Conservation (phyloP, 2,113 vertebrate genomes). For the Anolis sagrei region DNA sequence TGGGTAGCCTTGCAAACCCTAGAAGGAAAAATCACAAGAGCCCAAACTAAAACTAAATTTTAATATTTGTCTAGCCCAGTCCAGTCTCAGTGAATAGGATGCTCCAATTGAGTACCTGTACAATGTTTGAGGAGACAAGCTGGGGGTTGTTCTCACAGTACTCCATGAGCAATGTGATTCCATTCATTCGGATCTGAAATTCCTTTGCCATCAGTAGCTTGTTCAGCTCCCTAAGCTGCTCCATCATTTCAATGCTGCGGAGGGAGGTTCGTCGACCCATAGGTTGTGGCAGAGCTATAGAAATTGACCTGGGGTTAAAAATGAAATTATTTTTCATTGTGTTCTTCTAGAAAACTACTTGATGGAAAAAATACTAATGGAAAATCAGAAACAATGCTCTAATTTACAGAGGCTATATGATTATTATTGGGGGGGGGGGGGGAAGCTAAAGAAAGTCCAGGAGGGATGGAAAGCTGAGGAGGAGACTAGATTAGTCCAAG, state of each 20-base stretch:
- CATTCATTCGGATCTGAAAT: slow-evolving; percentile 61
- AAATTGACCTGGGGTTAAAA: slow-evolving; percentile 25
- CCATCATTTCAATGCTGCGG: slow-evolving; percentile 2
- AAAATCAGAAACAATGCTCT: not conserved
- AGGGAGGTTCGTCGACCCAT: not conserved
- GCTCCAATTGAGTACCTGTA: slow-evolving; percentile 56
- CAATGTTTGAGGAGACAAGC: slow-evolving; percentile 63
- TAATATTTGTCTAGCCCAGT: too few relatives aligned
- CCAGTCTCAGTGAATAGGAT: not conserved
- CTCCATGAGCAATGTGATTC: slow-evolving; percentile 60
- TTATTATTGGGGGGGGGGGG: too few relatives aligned
- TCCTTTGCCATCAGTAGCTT: slow-evolving; percentile 69
- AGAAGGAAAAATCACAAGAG: too few relatives aligned
- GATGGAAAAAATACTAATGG: not conserved
- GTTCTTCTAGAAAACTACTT: not conserved
- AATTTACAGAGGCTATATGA: too few relatives aligned
- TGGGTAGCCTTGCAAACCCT: too few relatives aligned
- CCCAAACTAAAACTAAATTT: too few relatives aligned
- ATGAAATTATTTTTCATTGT: not conserved
- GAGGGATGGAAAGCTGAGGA: not conserved
- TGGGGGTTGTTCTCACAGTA: slow-evolving; percentile 57
- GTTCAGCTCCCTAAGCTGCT: slow-evolving; percentile 62
- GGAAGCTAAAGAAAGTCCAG: not conserved
- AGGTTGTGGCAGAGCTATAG: accelerated
- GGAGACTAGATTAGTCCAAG: too few relatives aligned